A percentile compares a stretch with the other conserved stretches of the same genome.
Conservation (phyloP, 2,797 vertebrate genomes). For the Mallotus villosus region DNA sequence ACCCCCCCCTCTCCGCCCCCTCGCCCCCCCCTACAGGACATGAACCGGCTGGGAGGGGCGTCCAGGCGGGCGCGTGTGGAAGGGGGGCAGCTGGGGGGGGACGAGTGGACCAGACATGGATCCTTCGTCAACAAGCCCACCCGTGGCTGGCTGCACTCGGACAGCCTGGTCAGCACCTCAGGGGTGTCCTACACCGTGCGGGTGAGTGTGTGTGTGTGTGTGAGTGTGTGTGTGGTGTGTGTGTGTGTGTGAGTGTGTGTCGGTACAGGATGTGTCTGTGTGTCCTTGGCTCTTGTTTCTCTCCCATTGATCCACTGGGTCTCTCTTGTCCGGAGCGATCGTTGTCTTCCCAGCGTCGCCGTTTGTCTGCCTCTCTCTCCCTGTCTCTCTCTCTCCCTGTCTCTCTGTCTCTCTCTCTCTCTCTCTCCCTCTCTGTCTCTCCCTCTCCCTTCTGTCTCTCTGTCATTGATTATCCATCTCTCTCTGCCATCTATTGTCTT, state of each 20-base stretch:
- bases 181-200: slow-evolving; percentile 95
- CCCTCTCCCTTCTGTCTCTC: too few species aligned
- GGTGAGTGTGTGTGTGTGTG: slow-evolving; percentile 70
- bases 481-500: slow-evolving; percentile 13
- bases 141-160: slow-evolving; percentile 94
- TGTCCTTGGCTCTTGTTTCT: not conserved
- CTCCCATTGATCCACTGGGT: not conserved
- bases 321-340: too few species aligned
- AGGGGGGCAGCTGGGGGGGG: slow-evolving; percentile 95
- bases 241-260: not conserved
- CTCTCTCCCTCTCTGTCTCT: not conserved
- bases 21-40: slow-evolving; percentile 88
- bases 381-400: not conserved
- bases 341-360: not conserved
- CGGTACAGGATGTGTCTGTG: not conserved
- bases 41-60: slow-evolving; percentile 96
- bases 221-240: not conserved
- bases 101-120: slow-evolving; percentile 97
- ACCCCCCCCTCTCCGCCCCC: slow-evolving; percentile 82
- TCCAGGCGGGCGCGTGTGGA: slow-evolving; percentile 93
- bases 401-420: not conserved
- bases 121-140: slow-evolving; percentile 98
- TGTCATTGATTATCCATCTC: not conserved
- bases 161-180: slow-evolving; percentile 90
- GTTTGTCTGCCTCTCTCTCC: not conserved